These are phyloP conservation scores for Ciconia stormi DNA, from an alignment of 2,113 vertebrate species.

Conservation along the genomic window DNA sequence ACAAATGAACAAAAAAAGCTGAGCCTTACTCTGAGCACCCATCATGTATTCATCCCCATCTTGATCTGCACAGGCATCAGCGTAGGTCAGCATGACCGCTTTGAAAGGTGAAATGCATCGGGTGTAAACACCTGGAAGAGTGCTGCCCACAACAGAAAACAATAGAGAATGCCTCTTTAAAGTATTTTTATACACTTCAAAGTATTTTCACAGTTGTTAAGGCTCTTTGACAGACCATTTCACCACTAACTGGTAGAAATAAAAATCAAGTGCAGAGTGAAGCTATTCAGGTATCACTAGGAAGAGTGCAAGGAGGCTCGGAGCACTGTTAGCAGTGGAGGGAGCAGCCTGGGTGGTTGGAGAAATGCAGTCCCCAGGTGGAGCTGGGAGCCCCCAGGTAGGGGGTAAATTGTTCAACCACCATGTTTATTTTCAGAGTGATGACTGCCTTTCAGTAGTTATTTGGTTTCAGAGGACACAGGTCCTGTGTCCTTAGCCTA, in stretches of 20 bases:
- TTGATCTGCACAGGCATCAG: not conserved
- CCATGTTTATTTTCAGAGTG: not conserved
- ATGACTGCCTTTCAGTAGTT: not conserved
- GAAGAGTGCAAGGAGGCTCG: not conserved
- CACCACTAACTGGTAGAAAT: not conserved
- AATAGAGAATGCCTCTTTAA: not conserved
- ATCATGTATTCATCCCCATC: not conserved
- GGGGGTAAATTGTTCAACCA: not conserved
- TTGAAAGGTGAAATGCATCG: not conserved
- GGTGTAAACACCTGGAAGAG: not conserved
- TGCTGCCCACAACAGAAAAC: not conserved
- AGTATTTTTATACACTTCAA: not conserved
- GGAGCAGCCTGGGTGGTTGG: not conserved
- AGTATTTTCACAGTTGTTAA: not conserved
- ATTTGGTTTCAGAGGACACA: not conserved
- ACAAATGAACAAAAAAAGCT: not conserved
- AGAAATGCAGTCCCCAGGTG: not conserved
- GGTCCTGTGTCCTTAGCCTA: not conserved
- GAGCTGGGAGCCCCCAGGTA: not conserved
- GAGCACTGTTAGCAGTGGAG: not conserved
- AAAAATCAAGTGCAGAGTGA: not conserved
- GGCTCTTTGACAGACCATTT: not conserved
- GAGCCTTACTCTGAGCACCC: not conserved
- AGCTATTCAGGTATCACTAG: not conserved
- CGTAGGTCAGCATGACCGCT: not conserved